Percentiles rank a stretch among this genome's conserved stretches.
These are phyloP conservation scores for Platichthys stellatus DNA, from an alignment of 2,113 vertebrate species.

Conservation along the genomic window DNA sequence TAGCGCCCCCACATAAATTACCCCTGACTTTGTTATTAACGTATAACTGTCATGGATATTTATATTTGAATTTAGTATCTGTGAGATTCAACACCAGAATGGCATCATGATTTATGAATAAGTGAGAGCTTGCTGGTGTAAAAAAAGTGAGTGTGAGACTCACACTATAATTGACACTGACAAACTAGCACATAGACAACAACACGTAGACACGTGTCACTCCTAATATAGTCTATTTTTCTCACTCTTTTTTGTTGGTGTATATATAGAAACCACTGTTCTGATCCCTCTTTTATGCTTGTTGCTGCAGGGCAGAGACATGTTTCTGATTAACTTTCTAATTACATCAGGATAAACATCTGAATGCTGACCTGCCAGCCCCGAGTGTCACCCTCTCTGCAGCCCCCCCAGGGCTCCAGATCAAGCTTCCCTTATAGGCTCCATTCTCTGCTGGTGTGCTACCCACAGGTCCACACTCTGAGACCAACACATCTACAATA, in stretches of 20 bases:
- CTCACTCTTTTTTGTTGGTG: conserved; percentile 4
- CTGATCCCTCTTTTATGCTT: conserved; percentile 19
- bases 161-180: too few relatives aligned
- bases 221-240: too few relatives aligned
- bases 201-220: too few relatives aligned
- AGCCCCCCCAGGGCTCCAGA: conserved; percentile 12
- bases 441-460: not conserved
- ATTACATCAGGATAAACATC: conserved; percentile 38
- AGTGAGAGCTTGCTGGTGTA: not conserved
- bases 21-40: too few relatives aligned
- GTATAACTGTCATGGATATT: not conserved
- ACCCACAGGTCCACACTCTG: not conserved
- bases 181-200: not conserved
- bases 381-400: conserved; percentile 19
- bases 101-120: conserved; percentile 29
- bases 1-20: too few relatives aligned
- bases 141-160: not conserved
- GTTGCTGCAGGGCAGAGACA: conserved; percentile 6
- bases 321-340: conserved; percentile 49
- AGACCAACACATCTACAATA: not conserved
- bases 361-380: conserved; percentile 16
- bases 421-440: conserved; percentile 23
- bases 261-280: conserved; percentile 1
- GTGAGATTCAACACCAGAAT: not conserved
- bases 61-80: not conserved